phyloP scores from a whole-genome alignment of 2,888 invertebrate species.

The Calameuta pallipes region DNA sequence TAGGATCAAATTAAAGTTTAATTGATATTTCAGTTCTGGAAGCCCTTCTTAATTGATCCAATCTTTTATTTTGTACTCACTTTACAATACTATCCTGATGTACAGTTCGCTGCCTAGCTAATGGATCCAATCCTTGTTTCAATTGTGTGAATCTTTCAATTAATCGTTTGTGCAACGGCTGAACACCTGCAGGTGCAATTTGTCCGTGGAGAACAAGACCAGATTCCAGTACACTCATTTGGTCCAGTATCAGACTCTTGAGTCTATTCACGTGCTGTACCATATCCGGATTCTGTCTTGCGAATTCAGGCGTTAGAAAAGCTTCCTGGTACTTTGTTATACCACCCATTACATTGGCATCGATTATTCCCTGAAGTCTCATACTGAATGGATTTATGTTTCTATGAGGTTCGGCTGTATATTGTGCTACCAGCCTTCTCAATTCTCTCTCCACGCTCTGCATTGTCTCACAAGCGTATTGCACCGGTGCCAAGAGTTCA shows the following conservation, averaged over 20 bases:
- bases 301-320: constrained; percentile 87
- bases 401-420: constrained; percentile 82
- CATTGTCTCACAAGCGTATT: constrained; percentile 94
- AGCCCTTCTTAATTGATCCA: neutral
- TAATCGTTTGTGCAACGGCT: constrained; percentile 89
- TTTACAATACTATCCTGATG: constrained; percentile 87
- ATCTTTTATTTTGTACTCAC: constrained; percentile 66
- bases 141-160: constrained; percentile 89
- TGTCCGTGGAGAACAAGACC: constrained; percentile 87
- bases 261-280: constrained; percentile 72
- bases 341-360: constrained; percentile 96
- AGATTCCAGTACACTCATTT: constrained; percentile 83
- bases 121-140: constrained; percentile 79
- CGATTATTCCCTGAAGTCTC: constrained; percentile 92
- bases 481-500: constrained; percentile 84
- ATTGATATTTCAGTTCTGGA: neutral
- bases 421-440: constrained; percentile 81
- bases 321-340: constrained; percentile 96
- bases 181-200: constrained; percentile 88
- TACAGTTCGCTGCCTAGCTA: constrained; percentile 63
- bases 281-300: constrained; percentile 71
- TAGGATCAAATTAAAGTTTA: neutral
- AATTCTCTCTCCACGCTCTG: constrained; percentile 89
- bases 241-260: constrained; percentile 79
- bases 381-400: constrained; percentile 94